Evolutionary conservation across 2,113 vertebrate species (phyloP), one percentile per base, ranked within the genome.

Genomic region (Pseudolaguvia tuberculata): DNA sequence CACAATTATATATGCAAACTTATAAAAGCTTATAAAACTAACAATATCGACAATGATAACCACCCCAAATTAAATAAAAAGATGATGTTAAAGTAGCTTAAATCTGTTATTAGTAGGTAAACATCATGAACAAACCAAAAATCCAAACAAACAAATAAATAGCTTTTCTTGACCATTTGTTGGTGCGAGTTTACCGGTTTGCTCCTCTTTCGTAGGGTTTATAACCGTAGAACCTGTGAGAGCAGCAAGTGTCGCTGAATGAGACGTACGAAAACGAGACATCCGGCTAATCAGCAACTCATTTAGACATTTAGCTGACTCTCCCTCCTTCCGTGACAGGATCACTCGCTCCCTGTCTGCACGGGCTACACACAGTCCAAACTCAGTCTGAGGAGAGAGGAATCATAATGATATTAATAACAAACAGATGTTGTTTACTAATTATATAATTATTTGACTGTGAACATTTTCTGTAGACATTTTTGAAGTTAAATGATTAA

Each of bases 241-340:
- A 23, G 97, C 97, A 53, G 97, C 97, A 80, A 99, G 81, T 0
- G 97, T 98, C 42, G 97, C 96, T 0, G 97, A 98, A 0, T 97
- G 97, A 45, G 97, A 98, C 18, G 95, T 95, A 73, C 97, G 89
- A 75, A 98, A 99, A 77, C 97, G 93, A 1, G 96, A 99, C 77
- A 99, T 93, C 83, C 97, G 90, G 79, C 95, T 98, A 86, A 99
- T 90, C 78, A 99, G 94, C 91, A 99, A 94, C 87, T 99, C 97
- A 8, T 99, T 99, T 82, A 99, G 94, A 90, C 97, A 98, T 87
- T 99, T 99, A 29, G 96, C 96, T 74, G 97, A 98, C 81, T 99
- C 97, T 1, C 97, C 97, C 85, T 99, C 97, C 85, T 99, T 99
- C 75, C 95, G 92, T 84, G 92, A 94, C 56, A 99, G 89, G 84